These are phyloP conservation scores for Eufriesea mexicana DNA, from an alignment of 1,140 invertebrate genomes.

Conservation along the genomic window DNA sequence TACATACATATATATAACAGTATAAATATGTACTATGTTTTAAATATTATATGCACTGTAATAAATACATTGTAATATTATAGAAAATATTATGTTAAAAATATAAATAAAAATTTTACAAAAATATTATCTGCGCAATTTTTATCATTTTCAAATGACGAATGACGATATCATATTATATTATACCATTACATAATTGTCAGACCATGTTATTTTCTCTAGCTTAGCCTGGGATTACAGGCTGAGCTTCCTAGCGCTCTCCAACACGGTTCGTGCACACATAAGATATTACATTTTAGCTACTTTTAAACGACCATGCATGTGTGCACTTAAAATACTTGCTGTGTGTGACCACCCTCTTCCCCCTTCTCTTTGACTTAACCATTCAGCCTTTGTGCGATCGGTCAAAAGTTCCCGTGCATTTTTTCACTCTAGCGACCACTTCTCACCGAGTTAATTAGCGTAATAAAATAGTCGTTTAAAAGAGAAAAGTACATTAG, in stretches of 20 bases:
- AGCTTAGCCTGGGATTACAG: background rate
- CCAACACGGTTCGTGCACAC: background rate
- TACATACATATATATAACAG: no score
- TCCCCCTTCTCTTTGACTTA: slow-evolving; percentile 1
- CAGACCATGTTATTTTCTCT: background rate
- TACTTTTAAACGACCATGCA: background rate
- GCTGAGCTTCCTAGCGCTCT: background rate
- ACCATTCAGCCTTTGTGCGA: slow-evolving; percentile 1
- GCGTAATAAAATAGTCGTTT: background rate
- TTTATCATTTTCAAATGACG: no score
- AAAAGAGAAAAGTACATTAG: background rate
- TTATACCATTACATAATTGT: background rate
- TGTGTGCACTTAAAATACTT: background rate
- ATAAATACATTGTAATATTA: no score
- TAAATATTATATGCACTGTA: no score
- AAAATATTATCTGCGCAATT: background rate
- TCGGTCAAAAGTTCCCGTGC: background rate
- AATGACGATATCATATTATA: background rate
- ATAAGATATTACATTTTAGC: background rate
- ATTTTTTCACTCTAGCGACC: background rate
- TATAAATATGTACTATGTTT: no score
- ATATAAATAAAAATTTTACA: no score
- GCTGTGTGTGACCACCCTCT: background rate
- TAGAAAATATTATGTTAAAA: no score
- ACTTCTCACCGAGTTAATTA: slow-evolving; percentile 1